Evolutionary conservation across 2,888 invertebrate genomes (phyloP), one percentile per base, ranked within the genome.

Genomic region (Agrochola lota): DNA sequence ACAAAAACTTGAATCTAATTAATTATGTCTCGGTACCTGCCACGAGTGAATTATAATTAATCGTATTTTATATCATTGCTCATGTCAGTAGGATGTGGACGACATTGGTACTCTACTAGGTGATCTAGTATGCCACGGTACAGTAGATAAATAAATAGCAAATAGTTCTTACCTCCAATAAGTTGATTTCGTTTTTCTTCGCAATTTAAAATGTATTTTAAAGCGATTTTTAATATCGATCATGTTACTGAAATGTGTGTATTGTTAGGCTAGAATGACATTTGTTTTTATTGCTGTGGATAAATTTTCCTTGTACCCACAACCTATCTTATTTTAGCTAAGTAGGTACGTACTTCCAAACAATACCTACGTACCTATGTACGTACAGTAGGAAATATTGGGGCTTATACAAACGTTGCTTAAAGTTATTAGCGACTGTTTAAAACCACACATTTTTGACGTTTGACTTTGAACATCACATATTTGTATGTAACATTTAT

Each of bases 91-190:
- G 49, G n/a, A 64, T 73, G 71, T 84, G 35, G 80, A 59, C 71
- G 87, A 77, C 85, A 86, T 86, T 85, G 87, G 85, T 63, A 46
- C 11, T 20, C 1, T 2, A 17, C 17, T 77, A 77, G 26, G 72
- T 70, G 60, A 85, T 85, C 85, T 30, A 84, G 80, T 71, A 49
- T 26, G 76, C 81, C 62, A n/a, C 60, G 75, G n/a, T 26, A 30
- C 7, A 60, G 68, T 46, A 83, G 55, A 73, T 64, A 68, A 60
- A 83, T 64, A 67, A 64, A 43, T 57, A 63, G 11, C 9, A 26
- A 52, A 52, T 52, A 40, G 26, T 40, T 66, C 72, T 75, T 69
- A 81, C 86, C 81, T 81, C 81, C 86, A 87, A 72, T 86, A 84
- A 5, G 78, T 87, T 26, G 86, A 86, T 63, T 77, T 86, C 7